Base-by-base conservation (phyloP, 1,140 invertebrate genomes). In the Colletes latitarsis region DNA sequence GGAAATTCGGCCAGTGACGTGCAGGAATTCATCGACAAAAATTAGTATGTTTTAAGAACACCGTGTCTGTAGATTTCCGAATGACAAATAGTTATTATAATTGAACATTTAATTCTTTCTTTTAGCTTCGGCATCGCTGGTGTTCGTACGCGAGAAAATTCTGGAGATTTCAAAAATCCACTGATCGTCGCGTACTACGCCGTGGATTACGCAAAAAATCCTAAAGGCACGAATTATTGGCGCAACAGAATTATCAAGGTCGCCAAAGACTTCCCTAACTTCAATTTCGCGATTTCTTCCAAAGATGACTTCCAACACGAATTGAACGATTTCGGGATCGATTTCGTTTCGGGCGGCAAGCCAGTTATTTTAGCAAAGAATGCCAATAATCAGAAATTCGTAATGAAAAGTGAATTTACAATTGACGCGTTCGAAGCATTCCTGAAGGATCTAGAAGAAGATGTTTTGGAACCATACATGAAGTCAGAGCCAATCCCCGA, bases 191-290 rank as follows among this genome's bases (percentile, higher is more conserved):
- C 97, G 41, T 99, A 98, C 92, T 99, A 97, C 92, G 95, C 95
- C 91, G 98, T 99, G 9, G 99, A 99, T 93, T 99, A 99, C 90
- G 95, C 96, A 0, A 99, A 99, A 93, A 99, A 99, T 93, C 94
- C 96, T 12, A 99, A 99, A 93, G 97, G 98, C 58, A 99, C 99
- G n/a, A 99, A 99, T 93, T 99, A 99, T 94, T 99, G 99, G 98
- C 96, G 99, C 88, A 99, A 99, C 94, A 96, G 98, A 84, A 96
- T 99, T 49, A 94, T 99, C 76, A 99, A 99, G 94, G 98, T 99
- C 60, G 98, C 98, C 77, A 97, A 99, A 91, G 96, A 98, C 72
- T 96, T 96, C 92, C 94, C 95, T 60, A 95, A 96, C 68, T 95
- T 98, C 9, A 96, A 94, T 73, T 99, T 99, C 94, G 98, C 98